A percentile compares a stretch with the other conserved stretches of the same genome.
phyloP scores from a whole-genome alignment of 2,797 vertebrate species.

The Catamblyrhynchus diadema region DNA sequence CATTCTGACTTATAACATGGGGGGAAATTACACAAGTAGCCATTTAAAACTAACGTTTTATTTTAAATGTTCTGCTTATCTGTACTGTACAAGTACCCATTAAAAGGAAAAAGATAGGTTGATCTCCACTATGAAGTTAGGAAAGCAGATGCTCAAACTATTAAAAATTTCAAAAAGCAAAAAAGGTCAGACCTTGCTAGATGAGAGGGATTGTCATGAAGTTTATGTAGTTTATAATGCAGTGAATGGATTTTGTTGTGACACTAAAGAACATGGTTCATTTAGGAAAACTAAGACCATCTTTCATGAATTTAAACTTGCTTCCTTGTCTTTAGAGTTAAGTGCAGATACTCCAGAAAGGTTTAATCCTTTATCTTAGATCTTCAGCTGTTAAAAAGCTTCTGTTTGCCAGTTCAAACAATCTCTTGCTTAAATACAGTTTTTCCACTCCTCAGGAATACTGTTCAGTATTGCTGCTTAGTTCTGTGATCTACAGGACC shows the following conservation, averaged over 20 bases:
- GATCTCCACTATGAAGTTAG: neutral
- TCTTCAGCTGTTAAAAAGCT: slow-evolving; percentile 77
- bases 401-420: slow-evolving; percentile 77
- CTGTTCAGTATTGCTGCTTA: slow-evolving; percentile 71
- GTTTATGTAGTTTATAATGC: neutral
- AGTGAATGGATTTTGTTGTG: slow-evolving; percentile 24
- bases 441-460: slow-evolving; percentile 75
- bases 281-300: slow-evolving; percentile 62
- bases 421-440: slow-evolving; percentile 76
- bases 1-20: neutral
- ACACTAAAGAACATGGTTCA: slow-evolving; percentile 18
- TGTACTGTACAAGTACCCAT: neutral
- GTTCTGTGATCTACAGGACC: slow-evolving; percentile 77
- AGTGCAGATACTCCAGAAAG: slow-evolving; percentile 60
- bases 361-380: slow-evolving; percentile 71
- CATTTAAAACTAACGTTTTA: neutral
- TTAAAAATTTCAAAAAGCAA: slow-evolving; percentile 5
- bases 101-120: neutral
- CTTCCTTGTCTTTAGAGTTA: slow-evolving; percentile 64
- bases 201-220: neutral
- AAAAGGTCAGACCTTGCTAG: neutral
- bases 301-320: slow-evolving; percentile 59
- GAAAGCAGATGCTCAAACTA: neutral
- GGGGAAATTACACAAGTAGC: neutral
- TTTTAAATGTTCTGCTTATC: neutral